A percentile compares a stretch with the other conserved stretches of the same genome.
Conservation (phyloP, 2,113 vertebrate species). For the Eulemur macaco region DNA sequence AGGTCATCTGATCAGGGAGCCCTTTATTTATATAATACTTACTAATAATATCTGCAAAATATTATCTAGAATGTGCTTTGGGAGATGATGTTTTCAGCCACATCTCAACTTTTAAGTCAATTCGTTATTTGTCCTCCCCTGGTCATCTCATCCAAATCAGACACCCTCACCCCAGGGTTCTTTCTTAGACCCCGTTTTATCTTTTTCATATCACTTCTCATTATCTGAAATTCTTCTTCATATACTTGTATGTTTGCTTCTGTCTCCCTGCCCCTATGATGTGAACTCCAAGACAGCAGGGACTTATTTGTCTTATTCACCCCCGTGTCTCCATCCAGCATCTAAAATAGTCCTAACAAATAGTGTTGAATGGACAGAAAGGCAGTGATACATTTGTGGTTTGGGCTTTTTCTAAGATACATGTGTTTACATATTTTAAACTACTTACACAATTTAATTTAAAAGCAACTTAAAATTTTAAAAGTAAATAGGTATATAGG, state of each 20-base stretch:
- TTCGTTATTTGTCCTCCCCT: neutral
- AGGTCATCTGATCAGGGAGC: neutral
- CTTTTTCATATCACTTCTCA: neutral
- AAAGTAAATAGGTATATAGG: neutral
- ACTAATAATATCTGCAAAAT: neutral
- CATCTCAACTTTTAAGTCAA: neutral
- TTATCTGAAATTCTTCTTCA: neutral
- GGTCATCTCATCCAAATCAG: neutral
- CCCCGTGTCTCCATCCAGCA: neutral
- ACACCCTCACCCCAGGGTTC: neutral
- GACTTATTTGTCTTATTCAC: neutral
- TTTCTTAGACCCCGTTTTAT: neutral
- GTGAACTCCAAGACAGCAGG: neutral
- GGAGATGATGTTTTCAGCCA: neutral
- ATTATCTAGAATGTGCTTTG: neutral
- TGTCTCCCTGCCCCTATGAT: neutral
- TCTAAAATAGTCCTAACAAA: neutral
- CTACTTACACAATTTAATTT: neutral
- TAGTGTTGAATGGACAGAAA: neutral
- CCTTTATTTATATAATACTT: neutral
- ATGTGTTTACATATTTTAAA: constrained; percentile 44
- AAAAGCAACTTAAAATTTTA: constrained; percentile 35
- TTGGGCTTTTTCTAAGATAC: neutral
- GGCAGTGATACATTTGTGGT: neutral
- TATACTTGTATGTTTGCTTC: neutral